A percentile compares a stretch with the other conserved stretches of the same genome.
Conservation (phyloP, 2,797 vertebrate genomes). For the Brachyrhaphis roseni region DNA sequence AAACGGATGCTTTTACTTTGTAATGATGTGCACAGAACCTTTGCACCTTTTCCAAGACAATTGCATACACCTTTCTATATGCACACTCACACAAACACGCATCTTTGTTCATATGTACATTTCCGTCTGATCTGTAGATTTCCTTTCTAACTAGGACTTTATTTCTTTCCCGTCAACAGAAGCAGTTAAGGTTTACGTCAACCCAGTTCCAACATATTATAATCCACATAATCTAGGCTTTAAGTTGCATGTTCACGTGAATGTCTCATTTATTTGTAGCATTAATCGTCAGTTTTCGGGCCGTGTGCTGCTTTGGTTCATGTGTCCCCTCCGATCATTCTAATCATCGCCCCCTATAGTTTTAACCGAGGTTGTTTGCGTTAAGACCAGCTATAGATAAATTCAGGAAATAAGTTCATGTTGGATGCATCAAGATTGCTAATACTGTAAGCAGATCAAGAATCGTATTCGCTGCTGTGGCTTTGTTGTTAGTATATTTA, state of each 20-base stretch:
- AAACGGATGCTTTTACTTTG: slow-evolving; percentile 57
- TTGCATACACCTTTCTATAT: slow-evolving; percentile 55
- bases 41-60: slow-evolving; percentile 63
- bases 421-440: slow-evolving; percentile 43
- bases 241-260: slow-evolving; percentile 67
- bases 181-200: slow-evolving; percentile 40
- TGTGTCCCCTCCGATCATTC: slow-evolving; percentile 38
- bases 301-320: slow-evolving; percentile 34
- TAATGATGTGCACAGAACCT: slow-evolving; percentile 50
- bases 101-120: slow-evolving; percentile 57
- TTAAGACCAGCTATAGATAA: slow-evolving; percentile 39
- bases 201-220: slow-evolving; percentile 45
- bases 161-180: slow-evolving; percentile 17
- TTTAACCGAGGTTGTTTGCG: slow-evolving; percentile 27
- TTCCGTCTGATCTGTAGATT: slow-evolving; percentile 53
- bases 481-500: slow-evolving; percentile 65
- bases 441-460: slow-evolving; percentile 69
- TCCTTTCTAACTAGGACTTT: slow-evolving; percentile 32
- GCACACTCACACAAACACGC: slow-evolving; percentile 39
- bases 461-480: slow-evolving; percentile 70
- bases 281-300: slow-evolving; percentile 12
- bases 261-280: slow-evolving; percentile 48
- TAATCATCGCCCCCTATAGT: slow-evolving; percentile 41
- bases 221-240: slow-evolving; percentile 63
- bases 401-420: slow-evolving; percentile 27